A percentile compares a stretch with the other conserved stretches of the same genome.
Conservation (phyloP, 2,888 invertebrate species). For the Tetrapedia diversipes region DNA sequence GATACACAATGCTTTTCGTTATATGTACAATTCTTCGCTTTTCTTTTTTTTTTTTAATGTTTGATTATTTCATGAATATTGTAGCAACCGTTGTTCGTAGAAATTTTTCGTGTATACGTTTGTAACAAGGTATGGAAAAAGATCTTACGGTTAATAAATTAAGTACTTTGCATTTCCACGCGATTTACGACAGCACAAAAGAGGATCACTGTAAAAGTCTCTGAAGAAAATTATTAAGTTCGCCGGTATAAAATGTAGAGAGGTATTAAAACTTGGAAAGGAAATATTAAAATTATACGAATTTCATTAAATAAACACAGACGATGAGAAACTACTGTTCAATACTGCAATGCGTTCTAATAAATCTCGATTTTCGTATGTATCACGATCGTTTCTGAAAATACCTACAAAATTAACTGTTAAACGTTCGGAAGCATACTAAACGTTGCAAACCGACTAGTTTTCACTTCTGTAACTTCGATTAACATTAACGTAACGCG, state of each 20-base stretch:
- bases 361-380: constrained; percentile 9
- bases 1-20: constrained; percentile 30
- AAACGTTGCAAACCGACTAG: constrained; percentile 55
- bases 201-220: constrained; percentile 16
- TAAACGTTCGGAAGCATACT: constrained; percentile 36
- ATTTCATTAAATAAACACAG: constrained; percentile 19
- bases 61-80: constrained; percentile 26
- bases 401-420: constrained; percentile 6
- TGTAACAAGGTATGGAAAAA: background rate
- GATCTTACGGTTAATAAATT: constrained; percentile 35
- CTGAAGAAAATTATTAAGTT: constrained; percentile 20
- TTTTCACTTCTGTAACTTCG: constrained; percentile 16
- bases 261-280: constrained; percentile 28
- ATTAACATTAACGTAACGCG: background rate
- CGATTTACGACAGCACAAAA: background rate
- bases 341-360: constrained; percentile 24
- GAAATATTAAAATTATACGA: constrained; percentile 8
- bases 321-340: constrained; percentile 8
- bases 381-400: constrained; percentile 13
- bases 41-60: background rate
- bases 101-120: constrained; percentile 25
- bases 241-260: constrained; percentile 22
- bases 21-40: constrained; percentile 57
- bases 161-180: constrained; percentile 53
- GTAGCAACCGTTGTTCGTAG: constrained; percentile 18